These are phyloP conservation scores for Zosterops japonicus DNA, from an alignment of 2,113 vertebrate species.

Conservation along the genomic window DNA sequence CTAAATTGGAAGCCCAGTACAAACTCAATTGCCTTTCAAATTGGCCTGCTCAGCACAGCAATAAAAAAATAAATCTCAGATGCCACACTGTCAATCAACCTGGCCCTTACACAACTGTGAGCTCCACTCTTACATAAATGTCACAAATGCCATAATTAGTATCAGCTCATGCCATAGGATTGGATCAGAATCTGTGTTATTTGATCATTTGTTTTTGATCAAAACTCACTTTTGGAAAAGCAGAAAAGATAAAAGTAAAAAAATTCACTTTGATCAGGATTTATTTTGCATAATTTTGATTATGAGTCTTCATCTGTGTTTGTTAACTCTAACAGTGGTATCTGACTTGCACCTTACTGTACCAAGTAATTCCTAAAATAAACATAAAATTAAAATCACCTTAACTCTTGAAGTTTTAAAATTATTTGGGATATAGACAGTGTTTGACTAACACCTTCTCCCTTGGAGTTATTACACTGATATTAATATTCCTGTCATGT, in stretches of 20 bases:
- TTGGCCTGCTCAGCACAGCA: neutral
- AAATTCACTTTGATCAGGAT: constrained; percentile 58
- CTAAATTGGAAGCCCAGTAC: neutral
- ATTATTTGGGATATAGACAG: neutral
- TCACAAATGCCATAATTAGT: constrained; percentile 26
- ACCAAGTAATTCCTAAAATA: constrained; percentile 19
- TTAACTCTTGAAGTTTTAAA: neutral
- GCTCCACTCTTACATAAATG: neutral
- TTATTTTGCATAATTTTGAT: constrained; percentile 32
- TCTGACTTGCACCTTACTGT: neutral
- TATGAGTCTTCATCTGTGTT: neutral
- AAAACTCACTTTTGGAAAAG: neutral
- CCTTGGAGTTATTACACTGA: neutral
- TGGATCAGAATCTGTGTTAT: constrained; percentile 36
- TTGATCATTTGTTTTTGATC: constrained; percentile 64
- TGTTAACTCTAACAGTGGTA: neutral
- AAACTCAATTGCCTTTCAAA: neutral
- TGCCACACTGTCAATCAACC: neutral
- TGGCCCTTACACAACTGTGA: neutral
- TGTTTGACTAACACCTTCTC: neutral
- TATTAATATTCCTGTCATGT: constrained; percentile 33
- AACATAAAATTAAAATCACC: neutral
- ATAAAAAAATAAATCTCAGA: neutral
- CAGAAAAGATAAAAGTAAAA: constrained; percentile 33
- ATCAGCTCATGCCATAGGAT: neutral